phyloP scores from a whole-genome alignment of 1,140 invertebrate genomes.

The Charaxes varanes region DNA sequence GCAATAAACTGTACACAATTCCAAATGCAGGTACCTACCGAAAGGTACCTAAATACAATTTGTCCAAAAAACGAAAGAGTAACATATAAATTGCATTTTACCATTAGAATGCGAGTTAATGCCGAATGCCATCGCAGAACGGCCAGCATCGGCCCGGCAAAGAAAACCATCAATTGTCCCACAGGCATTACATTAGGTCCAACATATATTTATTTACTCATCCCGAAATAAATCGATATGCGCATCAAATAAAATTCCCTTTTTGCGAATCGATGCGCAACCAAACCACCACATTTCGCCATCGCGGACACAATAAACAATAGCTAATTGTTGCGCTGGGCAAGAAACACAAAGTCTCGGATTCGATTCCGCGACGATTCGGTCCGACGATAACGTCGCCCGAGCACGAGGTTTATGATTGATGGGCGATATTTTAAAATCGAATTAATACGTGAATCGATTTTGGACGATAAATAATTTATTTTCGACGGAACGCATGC shows the following conservation, averaged over 20 bases:
- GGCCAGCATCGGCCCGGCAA: slow-evolving; percentile 8
- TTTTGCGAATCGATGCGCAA: slow-evolving; percentile 31
- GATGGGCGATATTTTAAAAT: slow-evolving; percentile 11
- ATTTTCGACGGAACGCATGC: slow-evolving; percentile 1
- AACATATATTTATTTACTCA: slow-evolving; percentile 27
- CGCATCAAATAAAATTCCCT: slow-evolving; percentile 42
- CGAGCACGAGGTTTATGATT: slow-evolving; percentile 19
- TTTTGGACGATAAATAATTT: slow-evolving; percentile 9
- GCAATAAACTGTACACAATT: too few species aligned
- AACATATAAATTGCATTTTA: slow-evolving; percentile 5
- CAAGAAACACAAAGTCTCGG: slow-evolving; percentile 30
- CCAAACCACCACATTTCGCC: slow-evolving; percentile 39
- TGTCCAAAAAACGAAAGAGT: not conserved
- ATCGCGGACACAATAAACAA: slow-evolving; percentile 54
- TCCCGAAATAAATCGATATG: slow-evolving; percentile 37
- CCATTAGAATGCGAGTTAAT: slow-evolving; percentile 1
- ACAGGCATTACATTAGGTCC: slow-evolving; percentile 16
- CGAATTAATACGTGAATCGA: slow-evolving; percentile 10
- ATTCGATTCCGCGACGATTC: slow-evolving; percentile 14
- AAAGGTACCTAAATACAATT: slow-evolving; percentile 1
- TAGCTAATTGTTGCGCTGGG: slow-evolving; percentile 47
- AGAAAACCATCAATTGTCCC: slow-evolving; percentile 24
- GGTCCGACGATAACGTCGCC: slow-evolving; percentile 41
- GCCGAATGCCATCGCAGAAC: not conserved
- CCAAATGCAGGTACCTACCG: too few species aligned